Base-by-base conservation (phyloP, 2,888 invertebrate species). In the Acanthacorydalis orientalis region DNA sequence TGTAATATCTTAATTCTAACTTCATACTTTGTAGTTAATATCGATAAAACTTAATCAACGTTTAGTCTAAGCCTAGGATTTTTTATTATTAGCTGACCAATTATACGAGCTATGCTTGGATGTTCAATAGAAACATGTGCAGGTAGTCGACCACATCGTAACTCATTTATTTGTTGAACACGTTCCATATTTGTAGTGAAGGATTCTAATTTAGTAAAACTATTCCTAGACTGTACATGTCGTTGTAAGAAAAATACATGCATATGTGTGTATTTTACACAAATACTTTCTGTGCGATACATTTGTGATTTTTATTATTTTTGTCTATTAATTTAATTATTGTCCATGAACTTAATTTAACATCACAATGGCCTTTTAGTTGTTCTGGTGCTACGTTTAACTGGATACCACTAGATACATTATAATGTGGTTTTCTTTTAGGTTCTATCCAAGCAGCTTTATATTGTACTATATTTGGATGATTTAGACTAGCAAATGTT, bases 381-480 rank as follows among this genome's bases (percentile, higher is more conserved):
- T 88, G 88, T 62, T 89, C 89, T 1, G 87, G 88, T 1, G 89
- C 85, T 1, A 87, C 85, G 60, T 89, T 88, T 52, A 83, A 61
- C 48, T 75, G 76, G 0, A 88, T 88, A 0, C 89, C 89, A 12
- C 85, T 65, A 1, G 73, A 75, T 45, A 79, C 68, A 16, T 75
- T 74, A 54, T 78, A 78, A 48, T 60, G 63, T 23, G 74, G 73
- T 57, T 73, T 74, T 60, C 79, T 78, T 54, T 80, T 58, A 0
- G 77, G 73, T 62, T 87, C 87, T 32, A 87, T 64, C 88, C 88
- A 88, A 0, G 87, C 86, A 0, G 80, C 80, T 67, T 87, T 86
- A 57, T 87, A 88, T 16, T 83, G 77, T 6, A 88, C 84, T 52
- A 88, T 82, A 60, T 87, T 85, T 0, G 77, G 73, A 65, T 87